Base-by-base conservation (phyloP, 2,113 vertebrate species). In the Willisornis vidua region DNA sequence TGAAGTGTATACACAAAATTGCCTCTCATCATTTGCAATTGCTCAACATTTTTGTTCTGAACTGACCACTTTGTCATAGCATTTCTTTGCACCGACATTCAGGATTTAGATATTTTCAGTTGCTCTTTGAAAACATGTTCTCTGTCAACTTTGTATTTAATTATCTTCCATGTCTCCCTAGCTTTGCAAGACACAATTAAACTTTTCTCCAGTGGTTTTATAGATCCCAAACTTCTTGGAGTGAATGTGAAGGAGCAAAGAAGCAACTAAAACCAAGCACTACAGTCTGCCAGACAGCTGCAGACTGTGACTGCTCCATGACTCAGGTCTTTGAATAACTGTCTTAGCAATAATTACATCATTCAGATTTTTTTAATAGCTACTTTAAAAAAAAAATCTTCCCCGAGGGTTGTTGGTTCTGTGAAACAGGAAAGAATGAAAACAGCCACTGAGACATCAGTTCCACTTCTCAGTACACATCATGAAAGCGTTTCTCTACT, bases 251-350 rank as follows among this genome's bases (percentile, higher is more conserved):
- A 61, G 54, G 54, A 85, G 28, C 1, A 0, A 67, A 68, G 58
- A 28, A 70, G 31, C 41, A 73, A 57, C n/a, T 51, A 51, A 67
- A 83, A 82, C 11, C 20, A 24, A 66, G 63, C 68, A 45, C n/a
- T 18, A 7, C 14, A 78, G 41, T n/a, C 10, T 1, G 41, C 37
- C 62, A 72, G 74, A 61, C 63, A 81, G 77, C 87, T 87, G 62
- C 63, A 90, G 35, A 41, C 18, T 37, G 58, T 51, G 79, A 62
- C 77, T 89, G 77, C 29, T 75, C 59, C 31, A 77, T 89, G 91
- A 96, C 77, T 94, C 93, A 95, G 71, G 62, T 61, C 87, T 93
- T 43, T 65, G 54, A 89, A 18, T 55, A 75, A 63, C 58, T 65
- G 54, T 72, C 71, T 91, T 78, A 70, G 70, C 73, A 94, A 61